These are phyloP conservation scores for Drosophila burlai DNA, from an alignment of 1,140 invertebrate species.

Conservation along the genomic window DNA sequence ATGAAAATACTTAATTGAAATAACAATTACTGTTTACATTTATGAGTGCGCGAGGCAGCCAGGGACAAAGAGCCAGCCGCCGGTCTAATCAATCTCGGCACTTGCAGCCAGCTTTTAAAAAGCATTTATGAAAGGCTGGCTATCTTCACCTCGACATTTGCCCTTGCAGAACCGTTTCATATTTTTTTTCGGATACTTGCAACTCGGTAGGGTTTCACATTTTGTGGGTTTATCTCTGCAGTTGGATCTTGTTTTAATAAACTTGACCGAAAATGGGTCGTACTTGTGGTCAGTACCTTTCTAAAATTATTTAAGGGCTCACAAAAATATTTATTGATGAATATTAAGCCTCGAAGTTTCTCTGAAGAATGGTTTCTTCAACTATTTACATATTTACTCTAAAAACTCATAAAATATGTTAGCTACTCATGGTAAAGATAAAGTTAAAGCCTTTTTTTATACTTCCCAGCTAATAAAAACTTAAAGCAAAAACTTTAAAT, in stretches of 20 bases:
- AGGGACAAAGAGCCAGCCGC: slow-evolving; percentile 48
- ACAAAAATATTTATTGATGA: not conserved
- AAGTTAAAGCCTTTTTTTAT: slow-evolving; percentile 17
- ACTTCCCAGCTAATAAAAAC: slow-evolving; percentile 2
- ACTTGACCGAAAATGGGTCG: slow-evolving; percentile 14
- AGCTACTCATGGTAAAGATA: not conserved
- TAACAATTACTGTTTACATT: slow-evolving; percentile 69
- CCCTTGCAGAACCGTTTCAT: slow-evolving; percentile 57
- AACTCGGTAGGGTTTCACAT: slow-evolving; percentile 28
- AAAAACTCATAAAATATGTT: not conserved
- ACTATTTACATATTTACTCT: not conserved
- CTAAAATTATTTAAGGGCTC: slow-evolving; percentile 18
- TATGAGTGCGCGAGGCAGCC: slow-evolving; percentile 44
- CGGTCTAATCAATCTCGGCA: slow-evolving; percentile 58
- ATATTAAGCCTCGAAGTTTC: not conserved
- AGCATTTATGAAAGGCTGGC: slow-evolving; percentile 68
- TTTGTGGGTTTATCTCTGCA: slow-evolving; percentile 36
- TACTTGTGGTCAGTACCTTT: slow-evolving; percentile 23
- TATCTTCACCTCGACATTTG: slow-evolving; percentile 69
- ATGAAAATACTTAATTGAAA: slow-evolving; percentile 80
- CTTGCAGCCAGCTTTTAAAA: slow-evolving; percentile 42
- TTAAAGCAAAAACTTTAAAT: slow-evolving; percentile 19
- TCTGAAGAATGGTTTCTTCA: not conserved
- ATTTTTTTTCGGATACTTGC: slow-evolving; percentile 26
- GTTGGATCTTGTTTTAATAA: slow-evolving; percentile 30